phyloP scores from a whole-genome alignment of 2,113 vertebrate genomes.

The Sinocyclocheilus anshuiensis region DNA sequence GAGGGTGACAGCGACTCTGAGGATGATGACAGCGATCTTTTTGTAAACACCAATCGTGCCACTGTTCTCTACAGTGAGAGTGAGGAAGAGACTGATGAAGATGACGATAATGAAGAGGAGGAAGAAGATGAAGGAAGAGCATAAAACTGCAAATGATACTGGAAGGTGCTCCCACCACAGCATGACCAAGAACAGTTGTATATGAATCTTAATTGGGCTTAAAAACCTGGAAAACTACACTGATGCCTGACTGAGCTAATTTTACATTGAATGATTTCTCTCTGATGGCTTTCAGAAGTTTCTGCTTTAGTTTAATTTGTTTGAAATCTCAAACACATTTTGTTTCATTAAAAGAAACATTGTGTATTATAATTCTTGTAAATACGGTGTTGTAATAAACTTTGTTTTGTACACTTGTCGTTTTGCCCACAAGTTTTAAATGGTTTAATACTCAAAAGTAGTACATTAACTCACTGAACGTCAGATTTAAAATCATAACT shows the following conservation, averaged over 20 bases:
- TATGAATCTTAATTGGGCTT: not conserved
- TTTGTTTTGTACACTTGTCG: not conserved
- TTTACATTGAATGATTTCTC: not conserved
- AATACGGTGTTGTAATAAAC: constrained; percentile 57
- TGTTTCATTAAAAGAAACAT: constrained; percentile 8
- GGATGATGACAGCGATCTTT: constrained; percentile 83
- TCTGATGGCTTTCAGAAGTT: not conserved
- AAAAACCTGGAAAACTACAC: not conserved
- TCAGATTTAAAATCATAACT: not conserved
- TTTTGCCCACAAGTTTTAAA: not conserved
- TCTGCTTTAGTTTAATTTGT: not conserved
- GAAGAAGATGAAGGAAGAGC: constrained; percentile 57
- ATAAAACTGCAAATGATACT: constrained; percentile 3
- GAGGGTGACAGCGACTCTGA: constrained; percentile 72
- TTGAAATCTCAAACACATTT: constrained; percentile 33
- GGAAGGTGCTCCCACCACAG: constrained; percentile 1
- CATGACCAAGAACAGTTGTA: not conserved
- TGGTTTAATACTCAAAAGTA: not conserved
- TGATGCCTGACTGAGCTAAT: not conserved
- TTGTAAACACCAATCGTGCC: constrained; percentile 87
- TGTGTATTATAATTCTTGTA: constrained; percentile 51
- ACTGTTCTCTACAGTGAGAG: constrained; percentile 83
- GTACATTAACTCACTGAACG: not conserved
- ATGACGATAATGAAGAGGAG: not conserved
- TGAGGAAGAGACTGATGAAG: constrained; percentile 74